A percentile compares a stretch with the other conserved stretches of the same genome.
Conservation (phyloP, 1,140 invertebrate species). For the Tetragonula clypearis region DNA sequence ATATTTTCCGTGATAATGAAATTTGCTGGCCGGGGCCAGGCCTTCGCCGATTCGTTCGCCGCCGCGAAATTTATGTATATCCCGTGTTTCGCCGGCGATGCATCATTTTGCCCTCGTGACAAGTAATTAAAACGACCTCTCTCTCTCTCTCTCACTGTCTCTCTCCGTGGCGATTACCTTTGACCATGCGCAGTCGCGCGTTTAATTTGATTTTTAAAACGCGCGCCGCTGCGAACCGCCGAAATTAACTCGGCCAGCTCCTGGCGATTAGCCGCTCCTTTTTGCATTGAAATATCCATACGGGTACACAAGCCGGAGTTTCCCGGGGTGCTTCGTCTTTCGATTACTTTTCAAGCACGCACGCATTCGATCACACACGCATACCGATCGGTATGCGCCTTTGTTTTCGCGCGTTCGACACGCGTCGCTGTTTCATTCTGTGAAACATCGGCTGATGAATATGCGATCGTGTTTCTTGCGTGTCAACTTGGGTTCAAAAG, state of each 20-base stretch:
- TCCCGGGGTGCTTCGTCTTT: background rate
- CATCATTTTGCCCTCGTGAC: slow-evolving; percentile 36
- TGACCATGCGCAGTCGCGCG: background rate
- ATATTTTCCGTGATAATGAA: slow-evolving; percentile 41
- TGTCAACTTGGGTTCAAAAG: background rate
- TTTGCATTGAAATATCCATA: background rate
- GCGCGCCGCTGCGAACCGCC: background rate
- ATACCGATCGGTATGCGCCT: no score
- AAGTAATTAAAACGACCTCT: slow-evolving; percentile 37
- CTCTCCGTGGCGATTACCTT: background rate
- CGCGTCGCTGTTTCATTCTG: background rate
- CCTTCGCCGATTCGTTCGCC: background rate
- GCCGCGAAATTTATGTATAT: slow-evolving; percentile 37
- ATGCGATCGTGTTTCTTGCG: background rate
- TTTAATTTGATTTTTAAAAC: slow-evolving; percentile 38
- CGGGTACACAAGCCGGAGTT: background rate
- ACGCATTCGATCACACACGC: background rate
- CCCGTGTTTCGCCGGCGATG: slow-evolving; percentile 34
- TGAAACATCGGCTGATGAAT: background rate
- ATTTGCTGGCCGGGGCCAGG: background rate
- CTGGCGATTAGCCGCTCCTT: background rate
- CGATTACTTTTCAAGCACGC: background rate
- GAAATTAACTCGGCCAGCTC: background rate
- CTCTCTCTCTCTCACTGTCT: background rate
- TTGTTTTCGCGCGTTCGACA: background rate